phyloP scores from a whole-genome alignment of 2,888 invertebrate species.

The Meiosimyza platycephala region DNA sequence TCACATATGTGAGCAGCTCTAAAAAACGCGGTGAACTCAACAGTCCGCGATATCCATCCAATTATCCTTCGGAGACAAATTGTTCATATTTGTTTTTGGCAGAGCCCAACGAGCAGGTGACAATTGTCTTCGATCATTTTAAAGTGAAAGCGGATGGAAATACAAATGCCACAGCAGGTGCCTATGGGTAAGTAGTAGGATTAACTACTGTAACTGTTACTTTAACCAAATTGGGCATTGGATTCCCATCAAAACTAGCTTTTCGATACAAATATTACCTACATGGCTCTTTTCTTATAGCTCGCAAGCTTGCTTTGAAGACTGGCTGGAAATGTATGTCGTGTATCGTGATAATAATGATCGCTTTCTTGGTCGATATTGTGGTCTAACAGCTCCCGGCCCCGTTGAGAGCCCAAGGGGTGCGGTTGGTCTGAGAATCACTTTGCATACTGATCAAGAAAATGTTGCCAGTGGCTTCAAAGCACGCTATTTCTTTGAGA shows the following conservation, averaged over 20 bases:
- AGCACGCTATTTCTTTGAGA: slow-evolving; percentile 93
- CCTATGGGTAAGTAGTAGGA: slow-evolving; percentile 74
- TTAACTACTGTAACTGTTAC: background rate
- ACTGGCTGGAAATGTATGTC: slow-evolving; percentile 95
- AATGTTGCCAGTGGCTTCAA: slow-evolving; percentile 95
- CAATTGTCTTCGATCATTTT: slow-evolving; percentile 91
- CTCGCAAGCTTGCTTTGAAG: slow-evolving; percentile 84
- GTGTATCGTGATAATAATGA: slow-evolving; percentile 85
- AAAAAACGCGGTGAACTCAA: slow-evolving; percentile 93
- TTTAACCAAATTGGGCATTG: background rate
- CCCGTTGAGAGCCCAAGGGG: slow-evolving; percentile 94
- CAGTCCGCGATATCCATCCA: slow-evolving; percentile 95
- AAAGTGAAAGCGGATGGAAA: slow-evolving; percentile 83
- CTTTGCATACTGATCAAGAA: slow-evolving; percentile 88
- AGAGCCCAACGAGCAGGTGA: slow-evolving; percentile 88
- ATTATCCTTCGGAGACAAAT: slow-evolving; percentile 94
- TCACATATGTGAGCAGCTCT: slow-evolving; percentile 89
- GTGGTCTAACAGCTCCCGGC: slow-evolving; percentile 90
- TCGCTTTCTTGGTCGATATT: slow-evolving; percentile 90
- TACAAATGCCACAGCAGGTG: slow-evolving; percentile 80
- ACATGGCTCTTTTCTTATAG: slow-evolving; percentile 65
- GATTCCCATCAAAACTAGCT: no score
- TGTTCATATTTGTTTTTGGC: slow-evolving; percentile 93
- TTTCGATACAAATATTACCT: no score
- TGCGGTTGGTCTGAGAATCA: slow-evolving; percentile 86